Evolutionary conservation across 2,888 invertebrate species (phyloP).

Genomic region (Labia minor): DNA sequence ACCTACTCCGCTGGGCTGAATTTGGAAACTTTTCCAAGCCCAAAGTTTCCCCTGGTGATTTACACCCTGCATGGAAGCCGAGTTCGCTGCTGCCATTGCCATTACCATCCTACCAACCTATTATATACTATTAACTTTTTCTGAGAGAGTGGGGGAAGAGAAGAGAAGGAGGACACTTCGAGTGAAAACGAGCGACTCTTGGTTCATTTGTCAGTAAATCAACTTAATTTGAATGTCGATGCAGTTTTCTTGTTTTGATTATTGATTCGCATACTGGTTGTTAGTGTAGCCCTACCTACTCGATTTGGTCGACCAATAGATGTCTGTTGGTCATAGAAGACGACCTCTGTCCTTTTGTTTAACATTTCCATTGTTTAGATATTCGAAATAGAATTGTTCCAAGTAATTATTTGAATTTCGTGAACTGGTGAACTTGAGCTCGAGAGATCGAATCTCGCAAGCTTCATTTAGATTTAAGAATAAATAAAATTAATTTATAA

Average conservation of each 20-base stretch:
- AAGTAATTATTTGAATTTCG: background rate
- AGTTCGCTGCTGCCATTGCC: background rate
- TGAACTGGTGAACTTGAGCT: no score
- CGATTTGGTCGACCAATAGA: background rate
- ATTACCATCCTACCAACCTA: background rate
- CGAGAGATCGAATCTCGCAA: no score
- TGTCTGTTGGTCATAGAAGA: background rate
- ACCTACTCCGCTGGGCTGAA: background rate
- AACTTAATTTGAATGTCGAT: constrained; percentile 13
- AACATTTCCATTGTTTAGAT: background rate
- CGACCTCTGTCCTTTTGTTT: background rate
- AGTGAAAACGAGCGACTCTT: background rate
- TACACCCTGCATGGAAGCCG: background rate
- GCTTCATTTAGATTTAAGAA: no score
- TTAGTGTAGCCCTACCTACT: background rate
- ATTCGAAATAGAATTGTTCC: background rate
- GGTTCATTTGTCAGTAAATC: background rate
- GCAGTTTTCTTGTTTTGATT: background rate
- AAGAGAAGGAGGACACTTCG: no score
- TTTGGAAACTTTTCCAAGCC: constrained; percentile 7
- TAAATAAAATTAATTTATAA: no score
- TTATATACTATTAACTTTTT: constrained; percentile 13
- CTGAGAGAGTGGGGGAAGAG: background rate
- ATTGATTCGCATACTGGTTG: background rate
- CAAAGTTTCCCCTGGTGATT: background rate